phyloP scores from a whole-genome alignment of 2,113 vertebrate species.

The Genyomyrus donnyi region DNA sequence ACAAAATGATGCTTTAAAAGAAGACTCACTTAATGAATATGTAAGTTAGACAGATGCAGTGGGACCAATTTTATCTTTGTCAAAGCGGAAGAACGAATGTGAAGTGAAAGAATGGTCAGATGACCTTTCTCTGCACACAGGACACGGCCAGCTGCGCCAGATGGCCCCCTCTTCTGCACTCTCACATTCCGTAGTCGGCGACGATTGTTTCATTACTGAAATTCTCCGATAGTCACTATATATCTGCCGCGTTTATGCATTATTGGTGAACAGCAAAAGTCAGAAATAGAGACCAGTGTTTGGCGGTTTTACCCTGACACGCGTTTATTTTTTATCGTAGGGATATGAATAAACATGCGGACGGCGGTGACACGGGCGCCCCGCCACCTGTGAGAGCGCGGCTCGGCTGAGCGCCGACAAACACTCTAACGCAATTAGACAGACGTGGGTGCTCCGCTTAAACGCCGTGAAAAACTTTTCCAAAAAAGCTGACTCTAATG shows the following conservation, averaged over 20 bases:
- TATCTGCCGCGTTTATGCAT: not conserved
- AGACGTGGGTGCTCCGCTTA: not conserved
- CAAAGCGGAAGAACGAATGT: not conserved
- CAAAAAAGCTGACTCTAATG: not conserved
- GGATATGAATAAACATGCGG: not conserved
- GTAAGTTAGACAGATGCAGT: not conserved
- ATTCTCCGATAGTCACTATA: not conserved
- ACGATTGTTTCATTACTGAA: not conserved
- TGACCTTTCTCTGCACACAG: not conserved
- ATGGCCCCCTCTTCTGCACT: not conserved
- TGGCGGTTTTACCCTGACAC: not conserved
- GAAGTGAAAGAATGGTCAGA: slow-evolving; percentile 1
- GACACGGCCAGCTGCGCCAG: not conserved
- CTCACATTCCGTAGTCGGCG: not conserved
- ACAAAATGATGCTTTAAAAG: not conserved
- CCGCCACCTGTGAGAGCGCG: not conserved
- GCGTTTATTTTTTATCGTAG: not conserved
- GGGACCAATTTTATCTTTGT: not conserved
- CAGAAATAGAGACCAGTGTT: not conserved
- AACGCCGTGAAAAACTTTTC: not conserved
- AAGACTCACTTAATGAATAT: not conserved
- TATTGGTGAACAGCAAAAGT: not conserved
- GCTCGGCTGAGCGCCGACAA: no score
- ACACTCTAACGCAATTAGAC: not conserved
- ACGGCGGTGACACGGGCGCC: not conserved